Evolutionary conservation across 2,797 vertebrate species (phyloP).

Genomic region (Glyptemys insculpta): DNA sequence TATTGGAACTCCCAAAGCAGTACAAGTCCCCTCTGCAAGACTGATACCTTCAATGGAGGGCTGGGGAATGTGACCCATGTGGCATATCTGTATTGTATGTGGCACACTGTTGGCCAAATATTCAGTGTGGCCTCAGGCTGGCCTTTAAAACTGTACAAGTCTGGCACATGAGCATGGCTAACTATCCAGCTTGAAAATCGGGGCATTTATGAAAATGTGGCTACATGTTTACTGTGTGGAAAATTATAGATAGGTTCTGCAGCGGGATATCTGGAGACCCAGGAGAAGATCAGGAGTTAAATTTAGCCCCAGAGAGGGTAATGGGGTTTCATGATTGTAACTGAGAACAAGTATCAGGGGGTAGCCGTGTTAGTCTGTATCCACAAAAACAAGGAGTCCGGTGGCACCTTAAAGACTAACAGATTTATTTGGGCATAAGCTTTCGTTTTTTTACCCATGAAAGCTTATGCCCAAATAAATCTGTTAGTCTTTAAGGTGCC

Average conservation of each 20-base stretch:
- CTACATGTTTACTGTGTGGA: not conserved
- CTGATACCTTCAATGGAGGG: conserved; percentile 64
- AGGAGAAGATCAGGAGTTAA: not conserved
- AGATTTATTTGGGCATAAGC: too few relatives aligned
- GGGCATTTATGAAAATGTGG: not conserved
- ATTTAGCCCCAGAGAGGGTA: not conserved
- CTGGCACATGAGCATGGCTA: not conserved
- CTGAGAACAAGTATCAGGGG: not conserved
- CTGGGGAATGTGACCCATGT: conserved; percentile 67
- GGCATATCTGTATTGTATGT: conserved; percentile 27
- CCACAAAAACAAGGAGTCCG: not conserved
- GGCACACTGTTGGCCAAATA: not conserved
- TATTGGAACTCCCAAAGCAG: conserved; percentile 69
- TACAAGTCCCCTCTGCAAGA: conserved; percentile 62
- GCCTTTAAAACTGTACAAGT: conserved; percentile 7
- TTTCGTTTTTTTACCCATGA: too few relatives aligned
- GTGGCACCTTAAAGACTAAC: too few relatives aligned
- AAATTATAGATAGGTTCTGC: not conserved
- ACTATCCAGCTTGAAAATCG: conserved; percentile 18
- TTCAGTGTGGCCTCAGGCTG: not conserved
- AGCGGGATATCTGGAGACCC: not conserved
- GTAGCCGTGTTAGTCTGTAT: too few relatives aligned
- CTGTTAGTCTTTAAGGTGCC: too few relatives aligned
- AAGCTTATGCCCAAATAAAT: too few relatives aligned
- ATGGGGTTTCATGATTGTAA: not conserved